Evolutionary conservation across 2,888 invertebrate genomes (phyloP), one percentile per base, ranked within the genome.

Genomic region (Drosophila tripunctata): DNA sequence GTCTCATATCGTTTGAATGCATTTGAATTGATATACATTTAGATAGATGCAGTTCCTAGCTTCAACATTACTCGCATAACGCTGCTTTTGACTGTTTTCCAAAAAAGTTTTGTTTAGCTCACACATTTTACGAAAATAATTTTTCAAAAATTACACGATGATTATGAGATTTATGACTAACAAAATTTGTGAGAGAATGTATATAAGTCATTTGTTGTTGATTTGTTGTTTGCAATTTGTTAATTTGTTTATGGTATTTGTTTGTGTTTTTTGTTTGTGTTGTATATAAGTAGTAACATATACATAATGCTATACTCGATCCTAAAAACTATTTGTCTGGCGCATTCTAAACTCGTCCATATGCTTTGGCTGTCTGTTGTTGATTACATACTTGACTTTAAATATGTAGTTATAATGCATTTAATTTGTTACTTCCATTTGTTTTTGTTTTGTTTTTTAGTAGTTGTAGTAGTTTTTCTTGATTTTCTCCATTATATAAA

Each of bases 101-200:
- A 47, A 64, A 60, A 41, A 47, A n/a, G n/a, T n/a, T n/a, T 73
- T 62, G 41, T 40, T 67, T 77, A 54, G 60, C 57, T 77, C 69
- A 71, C 76, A 76, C 75, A 78, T 54, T 75, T 78, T 63, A 72
- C 58, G 67, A 77, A 75, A 75, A 77, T 64, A 63, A 51, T 50
- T 66, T 66, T 71, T 68, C 33, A 72, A 83, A 85, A 84, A 80
- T 82, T 78, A 84, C 86, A 79, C 75, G 56, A 83, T 86, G 88
- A 87, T 63, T 78, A 65, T 63, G 60, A 61, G 21, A 21, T 41
- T 79, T 86, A 88, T 88, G 88, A 86, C 77, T 82, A 86, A 88
- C 88, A 67, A 86, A 88, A 77, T 78, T 78, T 83, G 38, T 58
- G 75, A 84, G 88, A 88, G 87, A 88, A 88, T 87, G 88, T 88